phyloP scores from a whole-genome alignment of 2,797 vertebrate genomes.

The Phrynocephalus forsythii region DNA sequence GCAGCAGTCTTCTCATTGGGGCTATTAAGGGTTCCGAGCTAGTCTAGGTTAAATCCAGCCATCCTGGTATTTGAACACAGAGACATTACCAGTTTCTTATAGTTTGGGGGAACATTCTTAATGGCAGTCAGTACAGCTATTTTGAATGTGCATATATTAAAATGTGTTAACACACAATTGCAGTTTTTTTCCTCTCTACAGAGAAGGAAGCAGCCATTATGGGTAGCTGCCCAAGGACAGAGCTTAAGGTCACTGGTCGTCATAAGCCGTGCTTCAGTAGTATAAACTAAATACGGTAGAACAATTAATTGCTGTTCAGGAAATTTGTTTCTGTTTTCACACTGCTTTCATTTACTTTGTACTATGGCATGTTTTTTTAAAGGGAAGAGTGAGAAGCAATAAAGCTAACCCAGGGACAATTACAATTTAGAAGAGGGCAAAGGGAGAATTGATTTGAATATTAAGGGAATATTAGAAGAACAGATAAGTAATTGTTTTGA shows the following conservation, averaged over 20 bases:
- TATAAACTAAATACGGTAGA: no score
- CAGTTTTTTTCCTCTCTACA: neutral
- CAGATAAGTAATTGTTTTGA: neutral
- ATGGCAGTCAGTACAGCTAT: neutral
- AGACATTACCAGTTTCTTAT: neutral
- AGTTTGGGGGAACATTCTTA: neutral
- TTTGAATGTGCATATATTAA: slow-evolving; percentile 4
- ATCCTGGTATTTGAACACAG: neutral
- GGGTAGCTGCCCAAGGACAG: neutral
- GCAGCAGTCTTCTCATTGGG: neutral
- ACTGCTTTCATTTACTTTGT: neutral
- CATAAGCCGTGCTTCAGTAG: no score
- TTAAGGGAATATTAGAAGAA: neutral
- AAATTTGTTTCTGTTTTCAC: neutral
- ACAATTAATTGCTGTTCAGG: neutral
- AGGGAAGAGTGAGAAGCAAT: neutral
- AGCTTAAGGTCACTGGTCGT: neutral
- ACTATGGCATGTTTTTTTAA: neutral
- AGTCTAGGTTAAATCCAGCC: neutral
- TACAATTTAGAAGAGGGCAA: neutral
- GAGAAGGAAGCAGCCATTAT: neutral
- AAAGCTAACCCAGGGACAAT: neutral
- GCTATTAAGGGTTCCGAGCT: neutral
- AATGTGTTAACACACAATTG: neutral
- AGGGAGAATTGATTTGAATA: neutral